Conservation (phyloP, 2,888 invertebrate genomes). For the Aphodius sticticus region DNA sequence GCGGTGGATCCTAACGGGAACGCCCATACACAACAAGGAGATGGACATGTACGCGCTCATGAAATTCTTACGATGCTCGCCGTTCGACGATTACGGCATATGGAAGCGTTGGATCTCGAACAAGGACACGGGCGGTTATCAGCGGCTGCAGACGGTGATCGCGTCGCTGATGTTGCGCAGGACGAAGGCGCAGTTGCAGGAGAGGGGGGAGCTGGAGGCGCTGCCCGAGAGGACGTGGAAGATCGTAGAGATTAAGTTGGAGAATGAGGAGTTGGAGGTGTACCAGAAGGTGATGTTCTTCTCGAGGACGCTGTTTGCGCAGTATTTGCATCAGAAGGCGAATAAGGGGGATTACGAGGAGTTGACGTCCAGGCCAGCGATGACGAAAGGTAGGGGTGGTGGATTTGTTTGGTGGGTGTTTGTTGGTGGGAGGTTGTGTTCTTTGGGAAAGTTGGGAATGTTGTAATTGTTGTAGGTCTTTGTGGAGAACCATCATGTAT, state of each 20-base stretch:
- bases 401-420: background rate
- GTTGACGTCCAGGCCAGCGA: background rate
- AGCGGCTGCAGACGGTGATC: slow-evolving; percentile 85
- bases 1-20: slow-evolving; percentile 91
- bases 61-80: slow-evolving; percentile 85
- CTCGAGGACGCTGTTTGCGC: slow-evolving; percentile 78
- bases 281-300: slow-evolving; percentile 80
- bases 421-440: too few relatives aligned
- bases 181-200: slow-evolving; percentile 82
- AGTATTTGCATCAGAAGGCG: slow-evolving; percentile 78
- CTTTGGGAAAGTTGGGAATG: too few relatives aligned
- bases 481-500: too few relatives aligned
- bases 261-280: slow-evolving; percentile 75
- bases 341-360: slow-evolving; percentile 64
- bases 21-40: slow-evolving; percentile 95
- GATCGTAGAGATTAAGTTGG: slow-evolving; percentile 69
- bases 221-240: slow-evolving; percentile 71
- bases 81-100: slow-evolving; percentile 86
- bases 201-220: slow-evolving; percentile 66
- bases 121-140: slow-evolving; percentile 78
- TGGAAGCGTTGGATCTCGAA: slow-evolving; percentile 95
- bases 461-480: too few relatives aligned
- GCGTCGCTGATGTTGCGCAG: slow-evolving; percentile 86
- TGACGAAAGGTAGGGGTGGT: slow-evolving; percentile 4
- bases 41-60: slow-evolving; percentile 80